A percentile compares a stretch with the other conserved stretches of the same genome.
These are phyloP conservation scores for Oncorhynchus nerka DNA, from an alignment of 2,113 vertebrate species.

Conservation along the genomic window DNA sequence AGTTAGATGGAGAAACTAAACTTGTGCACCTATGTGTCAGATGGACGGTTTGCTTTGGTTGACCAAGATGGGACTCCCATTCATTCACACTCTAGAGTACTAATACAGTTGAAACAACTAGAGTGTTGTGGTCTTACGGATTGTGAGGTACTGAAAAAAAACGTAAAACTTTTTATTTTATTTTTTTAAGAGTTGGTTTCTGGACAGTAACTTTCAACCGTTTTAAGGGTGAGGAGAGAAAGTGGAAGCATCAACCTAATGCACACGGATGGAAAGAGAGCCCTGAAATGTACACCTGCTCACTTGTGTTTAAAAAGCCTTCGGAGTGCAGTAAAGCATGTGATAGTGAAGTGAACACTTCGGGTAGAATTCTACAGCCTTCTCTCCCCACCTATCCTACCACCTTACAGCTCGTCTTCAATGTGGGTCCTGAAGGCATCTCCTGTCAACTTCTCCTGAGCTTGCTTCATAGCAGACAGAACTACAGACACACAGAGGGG, in stretches of 20 bases:
- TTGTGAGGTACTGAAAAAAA: neutral
- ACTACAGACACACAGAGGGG: conserved; percentile 70
- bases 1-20: neutral
- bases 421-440: conserved; percentile 84
- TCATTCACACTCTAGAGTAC: neutral
- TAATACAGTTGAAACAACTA: neutral
- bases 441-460: conserved; percentile 91
- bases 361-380: conserved; percentile 33
- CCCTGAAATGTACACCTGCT: too few species aligned
- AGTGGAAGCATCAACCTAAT: too few species aligned
- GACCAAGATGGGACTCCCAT: neutral
- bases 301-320: too few species aligned
- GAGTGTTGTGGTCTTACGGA: neutral
- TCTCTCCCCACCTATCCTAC: neutral
- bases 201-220: too few species aligned
- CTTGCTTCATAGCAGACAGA: conserved; percentile 90
- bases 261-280: too few species aligned
- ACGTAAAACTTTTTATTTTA: neutral
- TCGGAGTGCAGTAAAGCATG: too few species aligned
- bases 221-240: too few species aligned
- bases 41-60: conserved; percentile 26
- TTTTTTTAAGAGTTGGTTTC: too few species aligned
- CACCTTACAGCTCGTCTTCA: conserved; percentile 85
- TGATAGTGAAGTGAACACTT: too few species aligned
- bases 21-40: conserved; percentile 37